Conservation (phyloP, 2,113 vertebrate genomes). For the Crypturellus undulatus region DNA sequence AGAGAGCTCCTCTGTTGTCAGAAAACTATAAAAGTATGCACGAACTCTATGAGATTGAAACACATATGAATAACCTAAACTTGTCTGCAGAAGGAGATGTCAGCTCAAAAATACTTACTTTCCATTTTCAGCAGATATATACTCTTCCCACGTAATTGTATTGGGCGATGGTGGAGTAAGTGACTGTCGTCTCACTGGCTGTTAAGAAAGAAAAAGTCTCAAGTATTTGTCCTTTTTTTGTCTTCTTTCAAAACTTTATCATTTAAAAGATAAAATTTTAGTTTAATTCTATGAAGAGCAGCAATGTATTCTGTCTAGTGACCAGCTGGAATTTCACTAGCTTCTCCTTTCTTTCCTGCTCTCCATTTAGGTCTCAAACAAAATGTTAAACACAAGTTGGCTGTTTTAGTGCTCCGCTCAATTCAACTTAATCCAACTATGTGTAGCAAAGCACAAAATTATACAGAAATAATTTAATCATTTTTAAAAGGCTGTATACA, state of each 20-base stretch:
- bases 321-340: background rate
- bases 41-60: accelerated
- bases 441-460: background rate
- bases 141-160: slow-evolving; percentile 97
- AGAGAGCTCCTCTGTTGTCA: accelerated
- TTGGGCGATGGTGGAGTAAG: slow-evolving; percentile 91
- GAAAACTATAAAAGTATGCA: background rate
- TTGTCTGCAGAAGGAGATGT: accelerated
- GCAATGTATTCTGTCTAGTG: accelerated
- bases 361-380: background rate
- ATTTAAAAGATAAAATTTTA: background rate
- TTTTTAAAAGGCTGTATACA: background rate
- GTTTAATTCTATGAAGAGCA: background rate
- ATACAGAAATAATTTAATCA: background rate
- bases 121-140: slow-evolving; percentile 95
- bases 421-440: background rate
- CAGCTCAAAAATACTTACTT: slow-evolving; percentile 81
- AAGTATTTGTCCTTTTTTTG: background rate
- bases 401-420: background rate
- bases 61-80: too few relatives aligned
- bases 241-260: background rate
- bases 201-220: background rate
- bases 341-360: background rate
- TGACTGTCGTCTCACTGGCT: slow-evolving; percentile 93
- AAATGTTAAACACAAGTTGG: accelerated